Conservation (phyloP, 1,140 invertebrate species). For the Rhopalosiphum padi region DNA sequence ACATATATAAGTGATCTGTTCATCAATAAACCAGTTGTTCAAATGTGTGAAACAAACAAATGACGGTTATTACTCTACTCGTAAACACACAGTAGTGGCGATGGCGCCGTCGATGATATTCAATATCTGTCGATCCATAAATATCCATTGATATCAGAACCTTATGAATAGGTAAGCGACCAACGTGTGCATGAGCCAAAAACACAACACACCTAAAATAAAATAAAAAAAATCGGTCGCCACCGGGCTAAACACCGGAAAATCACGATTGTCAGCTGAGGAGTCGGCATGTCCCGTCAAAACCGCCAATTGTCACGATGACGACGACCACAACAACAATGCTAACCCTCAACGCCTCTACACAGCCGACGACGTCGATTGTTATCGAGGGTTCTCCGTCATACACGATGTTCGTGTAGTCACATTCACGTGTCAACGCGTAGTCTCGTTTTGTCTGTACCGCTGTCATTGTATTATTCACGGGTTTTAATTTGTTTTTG, state of each 20-base stretch:
- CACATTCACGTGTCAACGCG: neutral
- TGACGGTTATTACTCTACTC: neutral
- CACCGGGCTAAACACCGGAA: neutral
- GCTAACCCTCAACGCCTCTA: neutral
- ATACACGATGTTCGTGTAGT: neutral
- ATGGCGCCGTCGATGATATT: neutral
- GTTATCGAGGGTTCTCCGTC: neutral
- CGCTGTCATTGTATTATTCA: neutral
- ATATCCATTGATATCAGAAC: neutral
- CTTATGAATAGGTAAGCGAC: neutral
- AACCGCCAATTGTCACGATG: neutral
- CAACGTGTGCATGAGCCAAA: neutral
- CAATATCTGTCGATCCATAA: neutral
- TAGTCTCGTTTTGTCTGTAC: neutral
- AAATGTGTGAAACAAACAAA: neutral
- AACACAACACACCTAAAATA: neutral
- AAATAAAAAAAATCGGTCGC: neutral
- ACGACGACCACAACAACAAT: neutral
- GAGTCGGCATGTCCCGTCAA: neutral
- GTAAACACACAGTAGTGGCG: too few relatives aligned
- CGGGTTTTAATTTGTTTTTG: neutral
- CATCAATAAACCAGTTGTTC: neutral
- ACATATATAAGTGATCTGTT: neutral
- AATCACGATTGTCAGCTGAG: too few relatives aligned
- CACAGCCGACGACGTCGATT: neutral